Evolutionary conservation across 2,797 vertebrate species (phyloP).

Genomic region (Coracias cyanogaster): DNA sequence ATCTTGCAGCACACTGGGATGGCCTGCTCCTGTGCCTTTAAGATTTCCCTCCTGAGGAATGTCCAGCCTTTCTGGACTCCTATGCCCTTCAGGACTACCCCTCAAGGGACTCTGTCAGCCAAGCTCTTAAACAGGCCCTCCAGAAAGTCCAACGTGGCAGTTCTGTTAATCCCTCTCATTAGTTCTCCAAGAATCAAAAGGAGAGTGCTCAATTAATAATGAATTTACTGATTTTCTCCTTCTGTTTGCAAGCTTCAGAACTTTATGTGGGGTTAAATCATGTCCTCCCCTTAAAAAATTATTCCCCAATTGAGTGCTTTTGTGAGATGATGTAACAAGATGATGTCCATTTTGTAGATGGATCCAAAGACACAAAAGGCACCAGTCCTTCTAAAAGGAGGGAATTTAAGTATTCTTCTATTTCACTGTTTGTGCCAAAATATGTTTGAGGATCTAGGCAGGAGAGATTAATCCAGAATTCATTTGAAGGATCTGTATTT

Average conservation of each 20-base stretch:
- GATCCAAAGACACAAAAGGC: background rate
- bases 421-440: background rate
- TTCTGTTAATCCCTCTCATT: too few species aligned
- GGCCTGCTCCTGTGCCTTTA: too few species aligned
- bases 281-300: background rate
- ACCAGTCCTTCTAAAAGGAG: background rate
- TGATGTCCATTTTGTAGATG: background rate
- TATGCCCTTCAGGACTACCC: too few species aligned
- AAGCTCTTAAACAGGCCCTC: too few species aligned
- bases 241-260: background rate
- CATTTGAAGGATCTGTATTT: background rate
- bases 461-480: background rate
- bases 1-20: too few species aligned
- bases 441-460: background rate
- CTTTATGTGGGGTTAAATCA: background rate
- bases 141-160: too few species aligned
- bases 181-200: too few species aligned
- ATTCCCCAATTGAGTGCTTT: background rate
- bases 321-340: background rate
- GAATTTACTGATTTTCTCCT: background rate
- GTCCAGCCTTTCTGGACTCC: too few species aligned
- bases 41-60: too few species aligned
- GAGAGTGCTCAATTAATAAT: background rate
- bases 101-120: too few species aligned
- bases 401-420: background rate